Evolutionary conservation across 1,140 invertebrate genomes (phyloP).

Genomic region (Chymomyza costata): DNA sequence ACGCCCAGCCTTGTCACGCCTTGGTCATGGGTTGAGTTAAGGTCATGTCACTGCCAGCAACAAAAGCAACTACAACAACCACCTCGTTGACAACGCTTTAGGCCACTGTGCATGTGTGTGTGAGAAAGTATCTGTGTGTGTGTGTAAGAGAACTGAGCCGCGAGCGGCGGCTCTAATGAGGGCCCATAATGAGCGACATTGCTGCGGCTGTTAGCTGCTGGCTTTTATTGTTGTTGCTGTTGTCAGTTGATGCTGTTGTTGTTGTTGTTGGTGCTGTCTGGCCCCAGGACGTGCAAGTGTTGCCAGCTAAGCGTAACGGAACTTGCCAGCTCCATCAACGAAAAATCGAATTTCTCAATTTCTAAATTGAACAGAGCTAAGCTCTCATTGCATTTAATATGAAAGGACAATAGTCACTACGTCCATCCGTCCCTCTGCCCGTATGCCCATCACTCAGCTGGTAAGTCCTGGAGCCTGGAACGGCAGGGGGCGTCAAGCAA

Average conservation of each 20-base stretch:
- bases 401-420: constrained; percentile 65
- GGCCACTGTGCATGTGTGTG: constrained; percentile 33
- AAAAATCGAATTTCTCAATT: constrained; percentile 58
- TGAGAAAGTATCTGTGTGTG: constrained; percentile 27
- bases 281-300: constrained; percentile 1
- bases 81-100: neutral
- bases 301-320: constrained; percentile 40
- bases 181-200: constrained; percentile 62
- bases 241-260: constrained; percentile 2
- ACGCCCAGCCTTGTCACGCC: too few species aligned
- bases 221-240: neutral
- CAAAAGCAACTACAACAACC: constrained; percentile 2
- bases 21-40: too few species aligned
- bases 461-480: constrained; percentile 3
- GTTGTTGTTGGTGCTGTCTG: constrained; percentile 25
- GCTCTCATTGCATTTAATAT: constrained; percentile 68
- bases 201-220: constrained; percentile 9
- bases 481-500: constrained; percentile 23
- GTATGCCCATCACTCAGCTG: constrained; percentile 35
- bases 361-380: neutral
- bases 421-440: too few species aligned
- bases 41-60: constrained; percentile 1
- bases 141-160: constrained; percentile 63
- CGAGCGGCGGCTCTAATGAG: constrained; percentile 66
- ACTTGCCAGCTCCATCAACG: constrained; percentile 45